Percentiles rank a stretch among this genome's conserved stretches.
These are phyloP conservation scores for Cebus imitator DNA, from an alignment of 2,113 vertebrate genomes.

Conservation along the genomic window DNA sequence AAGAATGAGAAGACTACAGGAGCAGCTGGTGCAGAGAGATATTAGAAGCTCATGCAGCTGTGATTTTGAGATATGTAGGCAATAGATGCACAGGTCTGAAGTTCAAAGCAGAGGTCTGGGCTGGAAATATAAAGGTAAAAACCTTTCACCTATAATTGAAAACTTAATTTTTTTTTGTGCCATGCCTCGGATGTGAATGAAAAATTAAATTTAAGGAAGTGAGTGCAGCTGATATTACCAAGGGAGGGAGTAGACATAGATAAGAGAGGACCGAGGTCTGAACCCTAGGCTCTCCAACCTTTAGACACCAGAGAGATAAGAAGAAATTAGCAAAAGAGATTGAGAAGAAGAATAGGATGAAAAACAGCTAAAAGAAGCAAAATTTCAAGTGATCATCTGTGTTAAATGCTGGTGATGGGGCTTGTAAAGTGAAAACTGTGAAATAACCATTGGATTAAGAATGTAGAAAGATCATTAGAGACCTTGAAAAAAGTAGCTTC, in stretches of 20 bases:
- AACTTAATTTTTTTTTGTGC: not conserved
- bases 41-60: not conserved
- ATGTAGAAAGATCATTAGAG: not conserved
- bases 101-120: not conserved
- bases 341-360: not conserved
- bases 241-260: not conserved
- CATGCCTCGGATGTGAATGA: too few species aligned
- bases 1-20: not conserved
- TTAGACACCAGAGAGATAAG: not conserved
- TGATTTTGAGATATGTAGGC: not conserved
- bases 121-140: not conserved
- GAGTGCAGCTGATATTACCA: not conserved
- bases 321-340: not conserved
- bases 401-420: not conserved
- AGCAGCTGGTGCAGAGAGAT: not conserved
- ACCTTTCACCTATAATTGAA: not conserved
- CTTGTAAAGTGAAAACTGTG: not conserved
- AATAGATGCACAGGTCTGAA: not conserved
- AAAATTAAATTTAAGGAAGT: not conserved
- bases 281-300: not conserved
- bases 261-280: not conserved
- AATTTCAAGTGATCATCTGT: not conserved
- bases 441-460: not conserved
- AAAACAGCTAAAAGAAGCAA: not conserved
- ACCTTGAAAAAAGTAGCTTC: not conserved